Percentiles rank a stretch among this genome's conserved stretches.
Conservation (phyloP, 2,113 vertebrate species). For the Cepphus grylle region DNA sequence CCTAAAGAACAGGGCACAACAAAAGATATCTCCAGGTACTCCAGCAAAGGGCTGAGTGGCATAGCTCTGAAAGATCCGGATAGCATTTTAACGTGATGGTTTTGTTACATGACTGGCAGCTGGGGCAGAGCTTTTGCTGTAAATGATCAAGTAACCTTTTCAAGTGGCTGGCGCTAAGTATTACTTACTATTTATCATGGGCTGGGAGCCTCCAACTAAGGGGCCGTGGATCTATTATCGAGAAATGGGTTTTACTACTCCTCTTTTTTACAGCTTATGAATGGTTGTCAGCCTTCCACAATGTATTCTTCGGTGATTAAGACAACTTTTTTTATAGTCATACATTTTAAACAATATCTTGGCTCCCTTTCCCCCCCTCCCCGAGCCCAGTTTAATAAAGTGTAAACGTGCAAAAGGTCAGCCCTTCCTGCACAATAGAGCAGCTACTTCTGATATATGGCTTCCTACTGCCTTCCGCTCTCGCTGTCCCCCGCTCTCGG, state of each 20-base stretch:
- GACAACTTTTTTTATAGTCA: constrained; percentile 24
- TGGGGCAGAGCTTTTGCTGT: constrained; percentile 35
- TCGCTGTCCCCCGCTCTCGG: background rate
- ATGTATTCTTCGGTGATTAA: constrained; percentile 51
- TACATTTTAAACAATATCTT: constrained; percentile 69
- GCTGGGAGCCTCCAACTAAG: constrained; percentile 57
- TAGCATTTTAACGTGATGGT: constrained; percentile 26
- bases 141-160: constrained; percentile 52
- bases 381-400: constrained; percentile 70
- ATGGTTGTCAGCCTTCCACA: constrained; percentile 44
- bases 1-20: constrained; percentile 39
- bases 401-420: constrained; percentile 86
- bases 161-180: constrained; percentile 42
- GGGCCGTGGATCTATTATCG: constrained; percentile 33
- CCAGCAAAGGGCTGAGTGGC: constrained; percentile 22
- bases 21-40: constrained; percentile 45
- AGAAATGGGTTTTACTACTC: constrained; percentile 36
- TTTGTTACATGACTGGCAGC: constrained; percentile 57
- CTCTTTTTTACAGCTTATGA: constrained; percentile 45
- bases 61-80: constrained; percentile 27
- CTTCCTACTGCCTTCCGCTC: constrained; percentile 78
- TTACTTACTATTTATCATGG: constrained; percentile 49
- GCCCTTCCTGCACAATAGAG: constrained; percentile 80
- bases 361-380: background rate
- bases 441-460: constrained; percentile 79